Evolutionary conservation across 2,797 vertebrate genomes (phyloP).

Genomic region (Morelia viridis): DNA sequence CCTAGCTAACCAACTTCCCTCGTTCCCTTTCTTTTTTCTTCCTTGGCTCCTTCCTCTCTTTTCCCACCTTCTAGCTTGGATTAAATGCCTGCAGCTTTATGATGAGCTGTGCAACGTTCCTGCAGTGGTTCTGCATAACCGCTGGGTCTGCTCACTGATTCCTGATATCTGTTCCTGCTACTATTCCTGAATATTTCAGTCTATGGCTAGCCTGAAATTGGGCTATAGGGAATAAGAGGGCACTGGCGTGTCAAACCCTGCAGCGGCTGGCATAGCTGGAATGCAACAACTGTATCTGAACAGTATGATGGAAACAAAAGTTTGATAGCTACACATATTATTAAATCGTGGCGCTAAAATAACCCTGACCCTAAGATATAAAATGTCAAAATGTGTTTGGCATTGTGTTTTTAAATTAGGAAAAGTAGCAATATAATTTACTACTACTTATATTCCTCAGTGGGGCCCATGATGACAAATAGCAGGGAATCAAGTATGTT

Average conservation of each 20-base stretch:
- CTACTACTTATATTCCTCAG: background rate
- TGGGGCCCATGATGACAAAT: background rate
- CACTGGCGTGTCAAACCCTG: background rate
- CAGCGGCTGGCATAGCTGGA: background rate
- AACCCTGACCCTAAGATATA: background rate
- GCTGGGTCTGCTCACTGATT: background rate
- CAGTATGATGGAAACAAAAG: background rate
- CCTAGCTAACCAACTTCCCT: background rate
- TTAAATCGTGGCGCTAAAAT: background rate
- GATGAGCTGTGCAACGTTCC: too few relatives aligned
- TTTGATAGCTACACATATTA: background rate
- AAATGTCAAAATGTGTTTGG: background rate
- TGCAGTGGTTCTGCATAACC: too few relatives aligned
- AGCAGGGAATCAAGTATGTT: background rate
- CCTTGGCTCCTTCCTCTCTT: background rate
- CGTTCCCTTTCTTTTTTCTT: background rate
- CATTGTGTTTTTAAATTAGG: background rate
- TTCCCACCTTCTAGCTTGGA: too few relatives aligned
- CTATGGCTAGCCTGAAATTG: too few relatives aligned
- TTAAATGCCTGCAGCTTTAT: too few relatives aligned
- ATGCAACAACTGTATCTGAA: background rate
- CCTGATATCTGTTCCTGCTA: background rate
- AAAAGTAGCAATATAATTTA: background rate
- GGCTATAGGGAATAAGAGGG: background rate
- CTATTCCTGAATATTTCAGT: background rate